Base-by-base conservation (phyloP, 2,888 invertebrate genomes). In the Brenthis ino region DNA sequence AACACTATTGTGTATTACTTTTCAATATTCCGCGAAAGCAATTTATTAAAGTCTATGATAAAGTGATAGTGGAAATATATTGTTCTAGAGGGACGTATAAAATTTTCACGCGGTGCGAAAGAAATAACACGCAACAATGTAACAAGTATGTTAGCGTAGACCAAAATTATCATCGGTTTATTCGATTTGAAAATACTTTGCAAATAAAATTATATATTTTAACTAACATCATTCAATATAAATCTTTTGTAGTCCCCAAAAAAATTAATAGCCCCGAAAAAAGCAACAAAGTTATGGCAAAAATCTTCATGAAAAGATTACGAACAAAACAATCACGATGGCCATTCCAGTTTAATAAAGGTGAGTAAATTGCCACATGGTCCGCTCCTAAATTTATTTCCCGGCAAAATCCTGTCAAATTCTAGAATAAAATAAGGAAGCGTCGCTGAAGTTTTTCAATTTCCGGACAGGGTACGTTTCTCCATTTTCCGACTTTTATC, bases 371-470 rank as follows among this genome's bases (percentile, higher is more conserved):
- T 83, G 80, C 80, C 79, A 78, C 78, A 77, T 80, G 76, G 77
- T 75, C 73, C 77, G 76, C 68, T 70, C 69, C 70, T 75, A 78
- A 82, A 80, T 81, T 80, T 73, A 79, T 81, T 81, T 81, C 78
- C 78, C 69, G 69, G 73, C 75, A 79, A 79, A 77, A 83, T 81
- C 80, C 80, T 84, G 85, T 84, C 85, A 87, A 88, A 84, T 85
- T 85, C 82, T 85, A 85, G 82, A 85, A 85, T 84, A 86, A 87
- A 87, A 83, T 81, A 82, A 80, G 80, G 80, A 76, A 74, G 75
- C 75, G 75, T 76, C 80, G 80, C 78, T 86, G 84, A 91, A 92
- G 86, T 91, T 92, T 92, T 91, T 90, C 91, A 91, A 91, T 92
- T 91, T 91, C 92, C 91, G 89, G 86, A 80, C 85, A 80, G 80